Conservation (phyloP, 2,113 vertebrate species). For the Chionodraco myersi region DNA sequence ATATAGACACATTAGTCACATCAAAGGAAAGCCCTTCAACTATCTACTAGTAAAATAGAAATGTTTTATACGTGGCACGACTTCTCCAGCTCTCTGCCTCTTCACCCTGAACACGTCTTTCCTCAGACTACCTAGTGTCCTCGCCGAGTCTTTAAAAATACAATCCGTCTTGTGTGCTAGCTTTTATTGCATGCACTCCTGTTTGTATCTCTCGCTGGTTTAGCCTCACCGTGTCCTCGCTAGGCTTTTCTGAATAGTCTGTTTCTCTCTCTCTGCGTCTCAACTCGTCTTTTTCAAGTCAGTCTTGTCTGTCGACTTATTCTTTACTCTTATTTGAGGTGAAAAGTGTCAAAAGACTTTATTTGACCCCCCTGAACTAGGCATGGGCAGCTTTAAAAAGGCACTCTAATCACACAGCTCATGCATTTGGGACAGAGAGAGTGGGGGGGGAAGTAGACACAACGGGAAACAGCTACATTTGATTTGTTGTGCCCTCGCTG, state of each 20-base stretch:
- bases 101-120: slow-evolving; percentile 8
- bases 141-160: slow-evolving; percentile 79
- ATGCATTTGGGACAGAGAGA: neutral
- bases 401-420: neutral
- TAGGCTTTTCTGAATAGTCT: slow-evolving; percentile 52
- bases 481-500: slow-evolving; percentile 44
- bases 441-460: slow-evolving; percentile 2
- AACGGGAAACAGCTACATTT: slow-evolving; percentile 18
- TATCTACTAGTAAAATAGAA: slow-evolving; percentile 6
- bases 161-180: slow-evolving; percentile 68
- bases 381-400: neutral
- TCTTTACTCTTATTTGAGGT: neutral
- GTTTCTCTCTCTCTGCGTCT: slow-evolving; percentile 38
- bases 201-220: slow-evolving; percentile 52
- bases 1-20: neutral
- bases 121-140: slow-evolving; percentile 41
- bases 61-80: slow-evolving; percentile 35
- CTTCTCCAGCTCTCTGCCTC: slow-evolving; percentile 6
- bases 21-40: neutral
- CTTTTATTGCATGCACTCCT: slow-evolving; percentile 70
- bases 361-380: no score
- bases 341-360: slow-evolving; percentile 4
- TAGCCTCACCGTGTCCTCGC: slow-evolving; percentile 65
- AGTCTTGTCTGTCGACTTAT: no score
- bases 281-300: slow-evolving; percentile 54